Evolutionary conservation across 2,888 invertebrate genomes (phyloP).

Genomic region (Campoplex capitator): DNA sequence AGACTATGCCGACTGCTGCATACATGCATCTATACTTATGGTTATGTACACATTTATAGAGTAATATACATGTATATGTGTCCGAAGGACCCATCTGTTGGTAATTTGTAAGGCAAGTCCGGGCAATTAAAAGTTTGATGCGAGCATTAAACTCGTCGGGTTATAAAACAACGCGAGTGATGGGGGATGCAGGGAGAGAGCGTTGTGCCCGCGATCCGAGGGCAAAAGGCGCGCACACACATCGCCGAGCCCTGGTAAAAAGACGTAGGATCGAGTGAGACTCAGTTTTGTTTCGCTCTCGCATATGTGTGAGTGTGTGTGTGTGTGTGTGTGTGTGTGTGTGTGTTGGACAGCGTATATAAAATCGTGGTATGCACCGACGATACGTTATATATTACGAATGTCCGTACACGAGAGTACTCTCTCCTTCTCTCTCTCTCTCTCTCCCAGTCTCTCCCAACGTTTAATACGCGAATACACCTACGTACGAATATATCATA

Average conservation of each 20-base stretch:
- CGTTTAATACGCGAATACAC: slow-evolving; percentile 30
- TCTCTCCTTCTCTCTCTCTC: neutral
- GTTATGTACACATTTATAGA: neutral
- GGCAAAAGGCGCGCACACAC: slow-evolving; percentile 40
- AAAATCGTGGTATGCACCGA: slow-evolving; percentile 50
- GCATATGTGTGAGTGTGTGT: neutral
- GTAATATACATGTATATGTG: slow-evolving; percentile 62
- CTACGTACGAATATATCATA: slow-evolving; percentile 32
- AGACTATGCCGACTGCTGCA: slow-evolving; percentile 28
- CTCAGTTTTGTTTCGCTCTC: slow-evolving; percentile 32
- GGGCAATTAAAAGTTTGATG: slow-evolving; percentile 84
- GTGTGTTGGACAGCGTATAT: slow-evolving; percentile 54
- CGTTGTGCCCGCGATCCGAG: slow-evolving; percentile 21
- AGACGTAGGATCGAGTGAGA: slow-evolving; percentile 46
- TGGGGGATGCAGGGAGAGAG: slow-evolving; percentile 58
- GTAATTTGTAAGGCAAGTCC: slow-evolving; percentile 82
- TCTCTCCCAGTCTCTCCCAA: neutral
- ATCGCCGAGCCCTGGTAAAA: slow-evolving; percentile 48
- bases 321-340: too few relatives aligned
- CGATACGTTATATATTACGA: slow-evolving; percentile 45
- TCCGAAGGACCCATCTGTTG: slow-evolving; percentile 81
- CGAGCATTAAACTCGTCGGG: slow-evolving; percentile 82
- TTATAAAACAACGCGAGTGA: slow-evolving; percentile 79
- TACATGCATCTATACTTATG: neutral
- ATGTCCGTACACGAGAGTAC: slow-evolving; percentile 1